Conservation (phyloP, 2,888 invertebrate species). For the Lasioglossum malachurum region DNA sequence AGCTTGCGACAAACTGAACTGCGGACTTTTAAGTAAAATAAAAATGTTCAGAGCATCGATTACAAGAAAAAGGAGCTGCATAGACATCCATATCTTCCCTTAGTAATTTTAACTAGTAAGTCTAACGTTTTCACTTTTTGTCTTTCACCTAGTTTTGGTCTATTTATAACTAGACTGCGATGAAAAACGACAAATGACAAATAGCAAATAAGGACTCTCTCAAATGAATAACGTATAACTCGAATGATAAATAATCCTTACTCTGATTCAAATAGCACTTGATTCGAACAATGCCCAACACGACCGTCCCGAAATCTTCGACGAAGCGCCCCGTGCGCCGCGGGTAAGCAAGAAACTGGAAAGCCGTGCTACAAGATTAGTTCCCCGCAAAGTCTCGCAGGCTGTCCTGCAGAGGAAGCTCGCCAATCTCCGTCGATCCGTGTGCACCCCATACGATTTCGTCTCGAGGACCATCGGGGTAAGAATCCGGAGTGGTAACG, state of each 20-base stretch:
- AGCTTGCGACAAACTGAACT: neutral
- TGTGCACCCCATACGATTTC: conserved; percentile 25
- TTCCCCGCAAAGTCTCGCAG: neutral
- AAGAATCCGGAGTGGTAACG: conserved; percentile 25
- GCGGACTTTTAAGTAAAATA: no score
- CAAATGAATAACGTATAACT: no score
- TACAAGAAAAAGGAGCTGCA: no score
- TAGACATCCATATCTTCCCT: no score
- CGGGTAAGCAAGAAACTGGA: neutral
- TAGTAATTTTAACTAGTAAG: no score
- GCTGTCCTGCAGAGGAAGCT: conserved; percentile 23
- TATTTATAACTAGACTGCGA: no score
- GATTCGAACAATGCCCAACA: neutral
- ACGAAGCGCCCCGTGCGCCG: neutral
- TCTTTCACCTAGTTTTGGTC: no score
- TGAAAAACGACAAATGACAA: no score
- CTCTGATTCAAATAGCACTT: neutral
- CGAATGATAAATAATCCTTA: neutral
- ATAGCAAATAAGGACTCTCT: no score
- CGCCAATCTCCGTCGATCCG: conserved; percentile 17
- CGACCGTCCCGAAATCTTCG: neutral
- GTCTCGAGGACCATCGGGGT: conserved; percentile 19
- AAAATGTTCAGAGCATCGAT: no score
- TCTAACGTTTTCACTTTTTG: no score
- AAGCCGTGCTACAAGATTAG: neutral